Base-by-base conservation (phyloP, 2,888 invertebrate species). In the Lasioglossum calceatum region DNA sequence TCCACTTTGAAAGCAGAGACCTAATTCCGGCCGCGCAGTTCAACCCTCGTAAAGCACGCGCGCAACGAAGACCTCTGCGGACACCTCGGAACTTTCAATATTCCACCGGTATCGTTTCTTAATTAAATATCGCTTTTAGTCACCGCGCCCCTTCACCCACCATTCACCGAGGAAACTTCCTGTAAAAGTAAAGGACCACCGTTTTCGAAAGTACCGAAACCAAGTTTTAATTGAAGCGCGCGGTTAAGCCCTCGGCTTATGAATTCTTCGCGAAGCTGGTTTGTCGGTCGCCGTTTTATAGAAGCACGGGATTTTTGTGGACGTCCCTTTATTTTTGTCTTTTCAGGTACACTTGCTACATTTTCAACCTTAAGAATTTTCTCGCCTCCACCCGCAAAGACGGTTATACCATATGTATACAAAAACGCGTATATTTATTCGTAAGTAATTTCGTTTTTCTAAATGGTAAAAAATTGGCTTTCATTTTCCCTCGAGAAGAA, bases 1-100 rank as follows among this genome's bases (percentile, higher is more conserved):
- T 88, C 87, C 86, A 58, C 84, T 81, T 87, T 79, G 39, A 87
- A 84, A 81, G 79, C 73, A 76, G 72, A 84, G 87, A 87, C 87
- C 87, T 84, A 87, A 87, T 87, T 87, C 78, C 77, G 81, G 27
- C 27, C 39, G 79, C 79, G 64, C 80, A 58, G 83, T 87, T 82
- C 84, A 80, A 79, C 87, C 78, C 87, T 87, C 83, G 23, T 83
- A 78, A 85, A 85, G 79, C 76, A 85, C 76, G 23, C 27, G 72
- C 36, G 67, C 14, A 76, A 79, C 74, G 10, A 3, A 54, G 54
- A 54, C 72, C 47, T 32, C 75, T 44, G 27, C 75, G 47, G 73
- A 76, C 58, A 67, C 71, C n/a, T 58, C 47, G 42, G 36, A 36
- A 42, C 42, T 42, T 58, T 47, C 36, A 12, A 39, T 71, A 64